Base-by-base conservation (phyloP, 2,797 vertebrate genomes). In the Phataginus tricuspis region DNA sequence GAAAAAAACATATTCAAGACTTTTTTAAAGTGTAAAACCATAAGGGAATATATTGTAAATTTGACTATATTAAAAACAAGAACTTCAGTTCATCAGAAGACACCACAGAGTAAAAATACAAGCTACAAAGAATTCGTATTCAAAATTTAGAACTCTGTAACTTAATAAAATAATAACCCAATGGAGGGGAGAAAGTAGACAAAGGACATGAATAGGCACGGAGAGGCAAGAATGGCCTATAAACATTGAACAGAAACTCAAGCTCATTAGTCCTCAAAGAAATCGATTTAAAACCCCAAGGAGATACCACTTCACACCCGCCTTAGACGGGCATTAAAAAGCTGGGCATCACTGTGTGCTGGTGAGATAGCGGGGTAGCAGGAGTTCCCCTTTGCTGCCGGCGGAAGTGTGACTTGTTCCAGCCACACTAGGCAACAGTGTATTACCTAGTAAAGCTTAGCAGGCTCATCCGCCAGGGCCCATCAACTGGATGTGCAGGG, bases 361-460 rank as follows among this genome's bases (percentile, higher is more conserved):
- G 71, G 79, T 0, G n/a, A 95, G 80, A 72, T 61, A 61, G 19
- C 87, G 12, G 68, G 49, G 69, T 89, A 92, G 78, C 18, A 68
- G 55, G 84, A 82, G 71, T 42, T 90, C 84, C 92, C 90, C 82
- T 92, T 75, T 31, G 29, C 42, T 80, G 61, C 83, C 59, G n/a
- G 63, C 79, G 12, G 80, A 90, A 51, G 31, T 94, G 25, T 90
- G 92, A 95, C 93, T 49, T 90, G 86, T 93, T 93, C 84, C 18
- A 59, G 68, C 55, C 85, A 93, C 55, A 8, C 80, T 77, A 80
- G 90, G 90, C 78, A 96, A 78, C 90, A 83, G 69, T 91, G 72
- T 93, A 84, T 72, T 80, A 59, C 86, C 95, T 93, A 91, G 87
- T 96, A 97, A 90, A 97, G 75, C 71, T 72, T 69, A 89, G 80